Percentiles rank a stretch among this genome's conserved stretches.
These are phyloP conservation scores for Ennomos fuscantarius DNA, from an alignment of 2,888 invertebrate species.

Conservation along the genomic window DNA sequence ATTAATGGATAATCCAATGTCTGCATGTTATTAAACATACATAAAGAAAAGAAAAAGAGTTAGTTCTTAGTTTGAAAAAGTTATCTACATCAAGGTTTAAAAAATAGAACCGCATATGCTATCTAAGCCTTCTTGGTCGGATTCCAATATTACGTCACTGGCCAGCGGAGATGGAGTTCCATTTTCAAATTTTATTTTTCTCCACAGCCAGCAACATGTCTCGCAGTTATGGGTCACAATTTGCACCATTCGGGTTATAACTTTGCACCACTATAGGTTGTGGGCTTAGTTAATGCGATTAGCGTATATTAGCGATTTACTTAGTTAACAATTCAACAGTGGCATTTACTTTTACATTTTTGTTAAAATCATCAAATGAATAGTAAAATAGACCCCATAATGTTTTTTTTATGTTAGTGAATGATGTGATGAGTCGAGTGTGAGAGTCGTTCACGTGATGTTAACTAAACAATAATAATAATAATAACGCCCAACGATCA, in stretches of 20 bases:
- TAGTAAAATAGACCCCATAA: too few relatives aligned
- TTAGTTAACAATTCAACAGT: too few relatives aligned
- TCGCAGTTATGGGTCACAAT: constrained; percentile 80
- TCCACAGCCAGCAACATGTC: constrained; percentile 67
- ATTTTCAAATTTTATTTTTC: constrained; percentile 63
- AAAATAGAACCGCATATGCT: constrained; percentile 10
- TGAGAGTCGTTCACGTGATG: too few relatives aligned
- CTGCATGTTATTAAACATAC: constrained; percentile 1
- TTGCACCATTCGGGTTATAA: constrained; percentile 80
- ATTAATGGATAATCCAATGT: constrained; percentile 29
- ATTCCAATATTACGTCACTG: constrained; percentile 41
- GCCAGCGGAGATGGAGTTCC: constrained; percentile 43
- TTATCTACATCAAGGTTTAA: background rate
- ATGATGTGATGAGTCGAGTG: too few relatives aligned
- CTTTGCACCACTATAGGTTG: constrained; percentile 56
- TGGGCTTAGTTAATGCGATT: constrained; percentile 33
- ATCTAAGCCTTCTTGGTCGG: constrained; percentile 34
- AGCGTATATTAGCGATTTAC: constrained; percentile 14
- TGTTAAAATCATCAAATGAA: too few relatives aligned
- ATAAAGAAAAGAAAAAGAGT: background rate
- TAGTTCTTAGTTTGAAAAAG: background rate
- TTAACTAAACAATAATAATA: too few relatives aligned
- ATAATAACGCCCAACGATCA: too few relatives aligned
- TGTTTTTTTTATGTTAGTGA: too few relatives aligned
- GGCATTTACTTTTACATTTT: too few relatives aligned